A percentile compares a stretch with the other conserved stretches of the same genome.
phyloP scores from a whole-genome alignment of 2,888 invertebrate species.

The Dione juno region DNA sequence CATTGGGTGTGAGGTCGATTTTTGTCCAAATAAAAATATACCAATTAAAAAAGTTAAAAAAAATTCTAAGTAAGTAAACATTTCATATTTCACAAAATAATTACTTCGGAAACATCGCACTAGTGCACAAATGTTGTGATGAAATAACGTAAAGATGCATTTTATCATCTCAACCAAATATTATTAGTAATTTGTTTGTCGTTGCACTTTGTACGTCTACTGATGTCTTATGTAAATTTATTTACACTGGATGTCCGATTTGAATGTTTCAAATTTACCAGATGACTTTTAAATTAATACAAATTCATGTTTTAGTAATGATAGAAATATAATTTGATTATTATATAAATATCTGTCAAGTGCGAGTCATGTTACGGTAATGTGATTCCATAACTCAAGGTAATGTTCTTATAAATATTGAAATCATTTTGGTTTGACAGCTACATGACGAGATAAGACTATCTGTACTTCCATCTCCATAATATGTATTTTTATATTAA shows the following conservation, averaged over 20 bases:
- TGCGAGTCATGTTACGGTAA: background rate
- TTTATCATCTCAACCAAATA: constrained; percentile 18
- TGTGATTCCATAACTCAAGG: constrained; percentile 1
- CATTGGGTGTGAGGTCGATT: no score
- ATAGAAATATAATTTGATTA: no score
- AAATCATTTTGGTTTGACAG: constrained; percentile 32
- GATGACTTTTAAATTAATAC: no score
- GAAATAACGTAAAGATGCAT: constrained; percentile 24
- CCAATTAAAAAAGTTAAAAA: no score
- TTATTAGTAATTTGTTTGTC: background rate
- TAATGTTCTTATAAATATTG: constrained; percentile 13
- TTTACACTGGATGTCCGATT: background rate
- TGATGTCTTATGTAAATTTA: background rate
- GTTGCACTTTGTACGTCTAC: background rate
- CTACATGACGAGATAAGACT: constrained; percentile 16
- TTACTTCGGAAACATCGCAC: constrained; percentile 11
- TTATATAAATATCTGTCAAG: no score
- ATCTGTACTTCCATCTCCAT: background rate
- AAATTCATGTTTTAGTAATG: no score
- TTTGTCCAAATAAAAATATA: no score
- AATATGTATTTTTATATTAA: background rate
- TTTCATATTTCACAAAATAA: constrained; percentile 25
- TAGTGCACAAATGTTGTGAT: constrained; percentile 22
- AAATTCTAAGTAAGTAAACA: no score
- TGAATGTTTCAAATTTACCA: no score